Evolutionary conservation across 2,113 vertebrate species (phyloP), one percentile per base, ranked within the genome.

Genomic region (Nyctereutes procyonoides): DNA sequence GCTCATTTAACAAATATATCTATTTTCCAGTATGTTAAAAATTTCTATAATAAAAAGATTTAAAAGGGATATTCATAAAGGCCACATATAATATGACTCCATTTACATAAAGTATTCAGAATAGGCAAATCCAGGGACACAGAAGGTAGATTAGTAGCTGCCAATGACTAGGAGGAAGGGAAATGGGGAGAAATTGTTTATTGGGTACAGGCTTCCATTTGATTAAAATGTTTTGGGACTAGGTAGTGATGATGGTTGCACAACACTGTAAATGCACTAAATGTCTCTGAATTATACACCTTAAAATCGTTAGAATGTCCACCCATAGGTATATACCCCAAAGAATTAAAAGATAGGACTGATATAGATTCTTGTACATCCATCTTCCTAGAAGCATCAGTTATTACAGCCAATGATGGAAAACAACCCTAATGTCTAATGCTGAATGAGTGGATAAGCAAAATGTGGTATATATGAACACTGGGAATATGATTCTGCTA

Each of bases 91-190:
- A 13, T 24, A 0, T 14, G 43, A 88, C 19, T 89, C 32, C 17
- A 65, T 53, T 53, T 55, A 76, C 5, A 43, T 30, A 53, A 69
- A 90, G 28, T 13, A 19, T 30, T 19, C n/a, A 20, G 30, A 65
- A 90, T 0, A 35, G 16, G 32, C 35, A 92, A 85, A 92, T 43
- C 65, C 3, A 32, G 10, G n/a, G 43, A 51, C 19, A 73, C 0
- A 35, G 19, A 63, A 55, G 10, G 48, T 20, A 6, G 24, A 35
- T 63, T 32, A 4, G 0, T 11, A 11, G 48, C 60, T 43, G 22
- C 32, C 30, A 8, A 12, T 26, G 6, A 28, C 12, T 9, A 10
- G 12, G 13, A 4, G 1, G 30, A 32, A 20, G 9, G 8, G 22
- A 22, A 16, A 17, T 2, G 19, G 26, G 13, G 30, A 62, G 7